These are phyloP conservation scores for Hypanus sabinus DNA, from an alignment of 2,113 vertebrate genomes.

Conservation along the genomic window DNA sequence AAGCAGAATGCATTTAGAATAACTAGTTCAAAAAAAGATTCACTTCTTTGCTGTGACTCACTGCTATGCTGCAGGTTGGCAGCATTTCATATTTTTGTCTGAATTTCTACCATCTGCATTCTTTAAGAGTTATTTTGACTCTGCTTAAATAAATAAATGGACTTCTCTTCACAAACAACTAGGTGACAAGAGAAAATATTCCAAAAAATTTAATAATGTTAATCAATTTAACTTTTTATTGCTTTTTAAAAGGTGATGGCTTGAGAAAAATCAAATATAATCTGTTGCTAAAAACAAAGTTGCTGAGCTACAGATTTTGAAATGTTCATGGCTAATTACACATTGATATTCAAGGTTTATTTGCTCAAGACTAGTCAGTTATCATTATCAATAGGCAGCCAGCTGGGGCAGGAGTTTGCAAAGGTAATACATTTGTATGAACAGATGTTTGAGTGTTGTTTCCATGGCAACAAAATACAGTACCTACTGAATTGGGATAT, in stretches of 20 bases:
- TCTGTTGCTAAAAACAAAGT: not conserved
- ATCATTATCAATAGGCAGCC: not conserved
- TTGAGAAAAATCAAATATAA: not conserved
- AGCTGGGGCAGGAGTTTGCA: not conserved
- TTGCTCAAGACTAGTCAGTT: not conserved
- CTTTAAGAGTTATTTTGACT: not conserved
- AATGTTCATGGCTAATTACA: not conserved
- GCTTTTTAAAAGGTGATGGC: not conserved
- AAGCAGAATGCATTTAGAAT: not conserved
- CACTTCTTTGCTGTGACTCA: not conserved
- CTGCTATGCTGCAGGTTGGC: not conserved
- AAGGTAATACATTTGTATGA: not conserved
- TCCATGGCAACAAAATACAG: not conserved
- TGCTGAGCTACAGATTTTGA: not conserved
- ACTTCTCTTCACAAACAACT: not conserved
- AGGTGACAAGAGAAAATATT: not conserved
- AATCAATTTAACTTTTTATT: not conserved
- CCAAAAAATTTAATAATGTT: not conserved
- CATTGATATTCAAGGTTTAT: not conserved
- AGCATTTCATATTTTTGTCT: not conserved
- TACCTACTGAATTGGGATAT: no score
- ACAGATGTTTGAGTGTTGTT: not conserved
- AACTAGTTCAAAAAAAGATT: not conserved
- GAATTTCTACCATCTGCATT: not conserved
- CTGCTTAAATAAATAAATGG: not conserved